Evolutionary conservation across 2,797 vertebrate species (phyloP), one percentile per base, ranked within the genome.

Genomic region (Lindbergichthys nudifrons): DNA sequence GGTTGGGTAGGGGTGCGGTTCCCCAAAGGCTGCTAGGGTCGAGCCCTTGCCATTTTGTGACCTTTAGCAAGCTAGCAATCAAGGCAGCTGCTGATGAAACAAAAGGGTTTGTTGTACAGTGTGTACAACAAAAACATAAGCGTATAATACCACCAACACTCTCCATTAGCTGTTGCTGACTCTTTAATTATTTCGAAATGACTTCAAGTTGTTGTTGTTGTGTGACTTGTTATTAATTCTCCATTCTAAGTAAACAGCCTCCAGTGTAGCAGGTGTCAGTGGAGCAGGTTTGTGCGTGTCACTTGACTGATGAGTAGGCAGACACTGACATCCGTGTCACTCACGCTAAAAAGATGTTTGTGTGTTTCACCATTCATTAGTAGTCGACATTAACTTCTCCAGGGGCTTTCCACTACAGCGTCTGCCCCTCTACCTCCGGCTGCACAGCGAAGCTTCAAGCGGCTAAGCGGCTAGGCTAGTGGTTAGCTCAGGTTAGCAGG

Each of bases 1-100:
- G 89, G 83, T 76, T 80, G 90, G 90, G 87, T 39, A 90, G 92
- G 91, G 94, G 92, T 94, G 93, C 88, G 93, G 94, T 87, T 94
- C 95, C 94, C 94, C 94, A 93, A 95, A 95, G 94, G 92, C 93
- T 93, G 79, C 70, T 78, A 70, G 92, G 94, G 92, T 95, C 92
- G 87, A 94, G 89, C 87, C 85, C 87, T 90, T 91, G 86, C 92
- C 81, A 93, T 94, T 93, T 90, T 91, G 87, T 93, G 94, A 95
- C 94, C 95, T 94, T 88, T 91, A 82, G 87, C 83, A 56, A 72
- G 80, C 83, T 86, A 89, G 84, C 72, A 88, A 91, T 93, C 81
- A 90, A 90, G 84, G 79, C 83, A 84, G 83, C 91, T 90, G 82
- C 86, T 82, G 83, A 81, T 73, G 53, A 73, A 88, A 89, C 80